Evolutionary conservation across 1,140 invertebrate species (phyloP), one percentile per base, ranked within the genome.

Genomic region (Telenomus remus): DNA sequence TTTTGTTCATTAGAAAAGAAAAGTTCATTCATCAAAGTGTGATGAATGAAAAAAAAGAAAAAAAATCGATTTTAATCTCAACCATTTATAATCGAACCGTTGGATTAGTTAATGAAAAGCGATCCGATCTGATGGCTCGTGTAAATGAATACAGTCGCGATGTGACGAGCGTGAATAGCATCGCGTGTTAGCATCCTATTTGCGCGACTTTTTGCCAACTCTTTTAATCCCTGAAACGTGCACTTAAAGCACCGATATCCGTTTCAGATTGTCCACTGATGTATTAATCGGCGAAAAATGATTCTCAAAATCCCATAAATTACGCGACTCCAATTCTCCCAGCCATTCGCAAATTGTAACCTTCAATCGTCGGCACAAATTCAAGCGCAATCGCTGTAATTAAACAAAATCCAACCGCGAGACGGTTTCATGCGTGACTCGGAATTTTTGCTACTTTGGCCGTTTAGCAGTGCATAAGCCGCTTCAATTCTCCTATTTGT

Each of bases 401-500:
- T 72, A 65, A 72, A 72, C 60, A 27, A 27, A 72, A 72, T 72
- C n/a, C 64, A 53, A 59, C 53, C 48, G 47, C 16, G 16, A 53
- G 19, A 59, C 48, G 15, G 59, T 65, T 72, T 49, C 49, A 44
- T 64, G 69, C 59, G 60, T 72, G 60, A 54, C 59, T 64, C 1
- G 15, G 10, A 6, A 60, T 60, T 69, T 69, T 60, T 60, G 19
- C 39, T 47, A 53, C 60, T 39, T 9, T 3, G n/a, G 19, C n/a
- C n/a, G 34, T 57, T 61, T 46, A n/a, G 39, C 27, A 55, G 43
- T 35, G 5, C 34, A n/a, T n/a, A n/a, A 3, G 43, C 43, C 68
- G 16, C 61, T 70, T 66, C 70, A 74, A 72, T 74, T 78, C 61
- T 66, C 66, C 69, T 69, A 61, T 78, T 78, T 78, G 76, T 69